Evolutionary conservation across 1,140 invertebrate genomes (phyloP).

Genomic region (Rhagoletis zephyria): DNA sequence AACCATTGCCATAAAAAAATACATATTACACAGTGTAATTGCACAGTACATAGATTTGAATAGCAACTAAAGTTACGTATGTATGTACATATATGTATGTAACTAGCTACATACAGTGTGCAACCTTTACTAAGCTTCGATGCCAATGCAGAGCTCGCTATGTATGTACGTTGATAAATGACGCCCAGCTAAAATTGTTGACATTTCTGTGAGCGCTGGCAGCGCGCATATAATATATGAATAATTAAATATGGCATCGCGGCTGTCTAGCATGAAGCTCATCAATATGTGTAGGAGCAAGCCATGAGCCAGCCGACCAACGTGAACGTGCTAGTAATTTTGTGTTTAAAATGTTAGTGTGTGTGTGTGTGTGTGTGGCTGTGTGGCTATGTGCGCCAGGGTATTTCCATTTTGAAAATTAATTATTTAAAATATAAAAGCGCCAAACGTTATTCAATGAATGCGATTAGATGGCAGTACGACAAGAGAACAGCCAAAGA

Average conservation of each 20-base stretch:
- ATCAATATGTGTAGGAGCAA: neutral
- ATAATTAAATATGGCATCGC: slow-evolving; percentile 46
- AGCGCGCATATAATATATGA: slow-evolving; percentile 36
- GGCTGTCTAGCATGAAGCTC: slow-evolving; percentile 19
- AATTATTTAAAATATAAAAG: slow-evolving; percentile 52
- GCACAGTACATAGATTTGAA: neutral
- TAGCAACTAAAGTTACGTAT: neutral
- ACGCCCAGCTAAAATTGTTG: slow-evolving; percentile 32
- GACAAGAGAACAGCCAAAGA: neutral
- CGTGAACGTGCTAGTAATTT: too few relatives aligned
- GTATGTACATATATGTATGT: neutral
- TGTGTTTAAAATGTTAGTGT: too few relatives aligned
- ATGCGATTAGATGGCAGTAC: slow-evolving; percentile 10
- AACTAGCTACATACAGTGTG: neutral
- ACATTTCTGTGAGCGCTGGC: slow-evolving; percentile 30
- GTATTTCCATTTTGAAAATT: slow-evolving; percentile 26
- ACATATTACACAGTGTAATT: neutral
- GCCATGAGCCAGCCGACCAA: neutral
- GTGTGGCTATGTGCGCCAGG: neutral
- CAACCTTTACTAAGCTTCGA: too few relatives aligned
- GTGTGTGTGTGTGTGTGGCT: too few relatives aligned
- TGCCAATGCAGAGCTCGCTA: too few relatives aligned
- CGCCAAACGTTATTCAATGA: slow-evolving; percentile 25
- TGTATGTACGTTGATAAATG: neutral
- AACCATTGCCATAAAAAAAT: neutral